phyloP scores from a whole-genome alignment of 2,797 vertebrate genomes.

The Pseudocheirus occidentalis region DNA sequence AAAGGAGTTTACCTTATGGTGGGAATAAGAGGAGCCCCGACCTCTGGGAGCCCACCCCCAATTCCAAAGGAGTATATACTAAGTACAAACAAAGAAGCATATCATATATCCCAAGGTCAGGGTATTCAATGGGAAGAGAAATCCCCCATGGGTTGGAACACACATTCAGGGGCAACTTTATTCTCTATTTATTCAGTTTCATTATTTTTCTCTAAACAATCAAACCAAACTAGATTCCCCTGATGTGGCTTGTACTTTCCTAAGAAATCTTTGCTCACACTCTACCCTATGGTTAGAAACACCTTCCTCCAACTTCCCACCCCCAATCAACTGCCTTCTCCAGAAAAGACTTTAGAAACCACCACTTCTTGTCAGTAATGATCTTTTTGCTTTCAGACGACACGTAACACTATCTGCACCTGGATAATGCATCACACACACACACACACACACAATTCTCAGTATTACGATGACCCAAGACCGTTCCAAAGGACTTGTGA shows the following conservation, averaged over 20 bases:
- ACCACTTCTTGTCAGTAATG: neutral
- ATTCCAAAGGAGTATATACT: neutral
- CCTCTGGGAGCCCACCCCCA: too few relatives aligned
- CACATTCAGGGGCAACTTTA: neutral
- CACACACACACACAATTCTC: too few relatives aligned
- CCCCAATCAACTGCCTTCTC: neutral
- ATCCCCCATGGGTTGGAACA: neutral
- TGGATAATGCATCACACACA: too few relatives aligned
- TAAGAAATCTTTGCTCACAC: too few relatives aligned
- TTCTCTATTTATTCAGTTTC: neutral
- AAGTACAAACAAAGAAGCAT: neutral
- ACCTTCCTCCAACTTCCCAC: too few relatives aligned
- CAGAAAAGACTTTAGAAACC: neutral
- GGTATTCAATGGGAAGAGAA: neutral
- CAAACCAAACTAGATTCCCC: neutral
- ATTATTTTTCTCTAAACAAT: neutral
- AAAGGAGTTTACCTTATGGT: neutral
- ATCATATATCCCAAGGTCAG: neutral
- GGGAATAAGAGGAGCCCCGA: neutral
- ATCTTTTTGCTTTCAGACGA: too few relatives aligned
- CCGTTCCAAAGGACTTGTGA: too few relatives aligned
- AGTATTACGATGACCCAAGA: too few relatives aligned
- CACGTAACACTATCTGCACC: too few relatives aligned
- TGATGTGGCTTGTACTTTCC: too few relatives aligned
- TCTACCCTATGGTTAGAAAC: too few relatives aligned